phyloP scores from a whole-genome alignment of 1,140 invertebrate species.

The Ridgeia piscesae region DNA sequence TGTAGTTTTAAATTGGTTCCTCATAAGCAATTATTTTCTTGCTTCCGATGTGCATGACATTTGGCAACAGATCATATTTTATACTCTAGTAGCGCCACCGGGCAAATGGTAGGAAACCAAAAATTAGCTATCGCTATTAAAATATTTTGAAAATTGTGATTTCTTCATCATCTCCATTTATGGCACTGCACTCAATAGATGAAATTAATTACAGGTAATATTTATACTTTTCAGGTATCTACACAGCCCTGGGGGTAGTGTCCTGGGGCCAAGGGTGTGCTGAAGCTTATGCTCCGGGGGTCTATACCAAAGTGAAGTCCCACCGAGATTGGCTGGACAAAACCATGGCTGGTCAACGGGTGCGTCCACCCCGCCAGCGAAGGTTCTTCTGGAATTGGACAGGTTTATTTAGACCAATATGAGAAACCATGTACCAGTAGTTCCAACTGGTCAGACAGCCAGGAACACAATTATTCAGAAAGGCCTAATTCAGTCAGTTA shows the following conservation, averaged over 20 bases:
- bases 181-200: background rate
- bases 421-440: background rate
- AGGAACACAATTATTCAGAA: background rate
- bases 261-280: slow-evolving; percentile 76
- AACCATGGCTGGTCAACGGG: background rate
- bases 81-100: too few species aligned
- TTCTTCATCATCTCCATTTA: too few species aligned
- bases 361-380: background rate
- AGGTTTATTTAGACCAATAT: background rate
- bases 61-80: too few species aligned
- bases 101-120: too few species aligned
- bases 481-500: background rate
- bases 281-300: slow-evolving; percentile 66
- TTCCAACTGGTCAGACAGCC: background rate
- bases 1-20: too few species aligned
- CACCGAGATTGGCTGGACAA: slow-evolving; percentile 43
- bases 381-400: background rate
- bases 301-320: slow-evolving; percentile 67
- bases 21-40: too few species aligned
- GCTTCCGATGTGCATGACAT: too few species aligned
- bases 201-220: background rate
- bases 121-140: too few species aligned
- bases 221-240: slow-evolving; percentile 45
- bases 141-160: too few species aligned
- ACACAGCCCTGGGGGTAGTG: slow-evolving; percentile 67